Conservation (phyloP, 2,888 invertebrate species). For the Danaus chrysippus region DNA sequence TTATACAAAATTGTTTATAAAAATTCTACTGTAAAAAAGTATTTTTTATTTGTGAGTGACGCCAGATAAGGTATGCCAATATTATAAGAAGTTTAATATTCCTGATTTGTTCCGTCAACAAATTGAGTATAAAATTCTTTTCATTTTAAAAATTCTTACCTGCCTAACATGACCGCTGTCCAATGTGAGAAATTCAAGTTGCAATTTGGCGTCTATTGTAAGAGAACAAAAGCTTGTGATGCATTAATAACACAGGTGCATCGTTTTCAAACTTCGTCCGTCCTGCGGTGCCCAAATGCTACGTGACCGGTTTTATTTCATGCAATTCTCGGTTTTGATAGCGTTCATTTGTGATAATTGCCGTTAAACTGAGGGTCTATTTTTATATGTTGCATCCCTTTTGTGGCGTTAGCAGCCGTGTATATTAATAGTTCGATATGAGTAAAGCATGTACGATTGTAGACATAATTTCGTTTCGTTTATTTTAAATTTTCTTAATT, state of each 20-base stretch:
- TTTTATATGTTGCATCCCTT: slow-evolving; percentile 62
- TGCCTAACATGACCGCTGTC: slow-evolving; percentile 52
- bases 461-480: slow-evolving; percentile 53
- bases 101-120: background rate
- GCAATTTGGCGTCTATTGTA: slow-evolving; percentile 75
- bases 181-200: slow-evolving; percentile 68
- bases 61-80: no score
- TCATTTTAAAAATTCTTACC: slow-evolving; percentile 41
- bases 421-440: slow-evolving; percentile 59
- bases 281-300: slow-evolving; percentile 46
- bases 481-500: slow-evolving; percentile 49
- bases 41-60: no score
- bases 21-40: no score
- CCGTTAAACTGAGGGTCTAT: slow-evolving; percentile 68
- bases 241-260: slow-evolving; percentile 76
- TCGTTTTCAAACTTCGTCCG: slow-evolving; percentile 58
- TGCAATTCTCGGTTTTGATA: slow-evolving; percentile 65
- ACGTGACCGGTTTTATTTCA: slow-evolving; percentile 72
- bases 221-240: slow-evolving; percentile 70
- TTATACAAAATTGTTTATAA: no score
- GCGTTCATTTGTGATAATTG: slow-evolving; percentile 69
- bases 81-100: background rate
- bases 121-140: background rate
- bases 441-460: slow-evolving; percentile 72
- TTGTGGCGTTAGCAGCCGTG: slow-evolving; percentile 55